Conservation (phyloP, 2,797 vertebrate genomes). For the Coregonus ussuriensis region DNA sequence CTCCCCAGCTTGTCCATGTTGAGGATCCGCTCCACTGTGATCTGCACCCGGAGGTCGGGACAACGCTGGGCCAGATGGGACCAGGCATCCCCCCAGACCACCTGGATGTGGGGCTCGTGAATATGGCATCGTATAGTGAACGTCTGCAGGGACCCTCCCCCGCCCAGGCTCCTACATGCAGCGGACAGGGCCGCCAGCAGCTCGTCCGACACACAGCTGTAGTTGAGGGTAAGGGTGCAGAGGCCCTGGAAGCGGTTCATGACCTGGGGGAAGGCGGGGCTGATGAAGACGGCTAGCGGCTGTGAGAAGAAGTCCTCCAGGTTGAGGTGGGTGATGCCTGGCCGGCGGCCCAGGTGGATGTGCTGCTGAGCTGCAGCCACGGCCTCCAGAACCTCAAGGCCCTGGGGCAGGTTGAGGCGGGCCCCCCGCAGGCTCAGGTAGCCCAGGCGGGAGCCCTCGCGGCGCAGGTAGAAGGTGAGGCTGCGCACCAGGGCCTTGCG, state of each 20-base stretch:
- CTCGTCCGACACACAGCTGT: constrained; percentile 73
- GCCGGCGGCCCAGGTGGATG: constrained; percentile 42
- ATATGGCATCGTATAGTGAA: constrained; percentile 74
- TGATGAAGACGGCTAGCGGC: constrained; percentile 63
- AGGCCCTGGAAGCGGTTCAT: constrained; percentile 61
- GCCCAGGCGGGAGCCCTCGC: constrained; percentile 60
- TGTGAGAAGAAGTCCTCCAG: constrained; percentile 73
- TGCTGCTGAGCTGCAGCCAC: constrained; percentile 48
- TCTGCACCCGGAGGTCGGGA: constrained; percentile 64
- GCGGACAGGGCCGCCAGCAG: constrained; percentile 64
- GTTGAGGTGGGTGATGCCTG: constrained; percentile 58
- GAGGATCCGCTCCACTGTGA: constrained; percentile 70
- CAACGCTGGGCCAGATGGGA: constrained; percentile 62
- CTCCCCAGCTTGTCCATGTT: constrained; percentile 57
- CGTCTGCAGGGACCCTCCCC: constrained; percentile 55
- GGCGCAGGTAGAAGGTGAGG: constrained; percentile 67
- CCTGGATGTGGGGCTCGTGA: constrained; percentile 68
- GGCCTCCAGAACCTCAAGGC: constrained; percentile 67
- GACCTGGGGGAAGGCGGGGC: constrained; percentile 58
- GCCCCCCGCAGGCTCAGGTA: constrained; percentile 68
- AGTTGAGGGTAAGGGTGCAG: constrained; percentile 66
- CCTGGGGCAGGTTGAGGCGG: constrained; percentile 67
- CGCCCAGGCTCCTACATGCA: constrained; percentile 20
- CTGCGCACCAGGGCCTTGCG: constrained; percentile 60
- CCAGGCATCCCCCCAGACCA: constrained; percentile 69